Evolutionary conservation across 2,888 invertebrate species (phyloP).

Genomic region (Clunio marinus): DNA sequence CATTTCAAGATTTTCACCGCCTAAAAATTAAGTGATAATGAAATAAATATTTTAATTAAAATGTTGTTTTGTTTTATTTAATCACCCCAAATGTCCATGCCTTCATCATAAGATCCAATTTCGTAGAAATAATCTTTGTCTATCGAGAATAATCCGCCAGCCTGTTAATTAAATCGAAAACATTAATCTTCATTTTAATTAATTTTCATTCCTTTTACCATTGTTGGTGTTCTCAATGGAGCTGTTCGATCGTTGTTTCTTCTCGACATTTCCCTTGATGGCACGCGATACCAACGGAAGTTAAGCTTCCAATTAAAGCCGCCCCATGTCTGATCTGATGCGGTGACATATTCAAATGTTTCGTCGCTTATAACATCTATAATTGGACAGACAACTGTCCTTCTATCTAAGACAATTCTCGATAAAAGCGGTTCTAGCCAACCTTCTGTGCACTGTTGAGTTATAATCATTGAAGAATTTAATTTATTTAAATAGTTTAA

Average conservation of each 20-base stretch:
- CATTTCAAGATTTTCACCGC: slow-evolving; percentile 54
- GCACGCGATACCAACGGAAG: slow-evolving; percentile 98
- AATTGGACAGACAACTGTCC: slow-evolving; percentile 94
- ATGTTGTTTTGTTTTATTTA: slow-evolving; percentile 66
- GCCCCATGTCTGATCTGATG: slow-evolving; percentile 99
- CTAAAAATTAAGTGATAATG: slow-evolving; percentile 1
- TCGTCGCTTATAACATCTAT: slow-evolving; percentile 99
- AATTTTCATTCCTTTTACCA: slow-evolving; percentile 53
- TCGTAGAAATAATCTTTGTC: slow-evolving; percentile 96
- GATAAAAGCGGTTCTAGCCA: slow-evolving; percentile 94
- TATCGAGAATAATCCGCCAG: slow-evolving; percentile 92
- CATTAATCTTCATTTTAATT: not conserved
- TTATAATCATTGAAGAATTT: slow-evolving; percentile 38
- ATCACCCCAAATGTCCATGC: slow-evolving; percentile 99
- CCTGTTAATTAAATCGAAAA: slow-evolving; percentile 47
- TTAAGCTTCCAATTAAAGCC: slow-evolving; percentile 99
- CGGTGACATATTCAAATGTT: slow-evolving; percentile 97
- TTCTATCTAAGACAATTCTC: slow-evolving; percentile 86
- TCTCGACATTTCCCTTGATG: slow-evolving; percentile 92
- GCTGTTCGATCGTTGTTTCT: slow-evolving; percentile 88
- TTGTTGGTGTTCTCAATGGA: slow-evolving; percentile 91
- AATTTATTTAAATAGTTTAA: not conserved
- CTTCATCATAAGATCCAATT: slow-evolving; percentile 96
- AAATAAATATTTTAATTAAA: not conserved
- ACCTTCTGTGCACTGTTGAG: slow-evolving; percentile 69